A percentile compares a stretch with the other conserved stretches of the same genome.
Evolutionary conservation across 2,113 vertebrate genomes (phyloP).

Genomic region (Astur gentilis): DNA sequence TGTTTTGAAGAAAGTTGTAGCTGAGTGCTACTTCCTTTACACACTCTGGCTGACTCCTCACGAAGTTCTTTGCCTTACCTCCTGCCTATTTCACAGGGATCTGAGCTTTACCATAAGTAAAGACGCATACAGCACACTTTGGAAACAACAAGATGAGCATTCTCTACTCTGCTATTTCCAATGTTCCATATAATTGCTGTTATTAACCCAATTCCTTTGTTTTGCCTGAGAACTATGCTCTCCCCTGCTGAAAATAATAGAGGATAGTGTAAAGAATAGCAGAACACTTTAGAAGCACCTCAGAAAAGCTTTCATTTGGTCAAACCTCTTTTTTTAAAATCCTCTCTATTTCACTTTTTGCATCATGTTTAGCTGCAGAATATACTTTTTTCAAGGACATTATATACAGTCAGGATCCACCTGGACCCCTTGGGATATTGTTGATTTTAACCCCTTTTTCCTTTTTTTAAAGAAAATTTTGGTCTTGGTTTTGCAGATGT

Average conservation of each 20-base stretch:
- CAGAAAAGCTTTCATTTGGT: neutral
- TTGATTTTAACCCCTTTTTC: neutral
- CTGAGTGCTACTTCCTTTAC: neutral
- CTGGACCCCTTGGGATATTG: neutral
- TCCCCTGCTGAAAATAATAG: neutral
- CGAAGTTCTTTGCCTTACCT: neutral
- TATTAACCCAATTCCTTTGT: constrained; percentile 11
- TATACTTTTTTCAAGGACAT: neutral
- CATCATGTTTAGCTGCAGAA: neutral
- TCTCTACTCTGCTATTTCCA: neutral
- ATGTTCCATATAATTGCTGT: neutral
- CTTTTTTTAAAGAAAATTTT: neutral
- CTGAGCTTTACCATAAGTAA: neutral
- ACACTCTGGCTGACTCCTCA: neutral
- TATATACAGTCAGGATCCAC: neutral
- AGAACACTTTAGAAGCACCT: neutral
- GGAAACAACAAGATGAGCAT: neutral
- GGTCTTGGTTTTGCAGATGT: neutral
- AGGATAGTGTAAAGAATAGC: neutral
- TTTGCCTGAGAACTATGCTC: neutral
- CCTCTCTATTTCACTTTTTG: neutral
- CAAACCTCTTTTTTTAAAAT: neutral
- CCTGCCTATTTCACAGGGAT: neutral
- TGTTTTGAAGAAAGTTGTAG: neutral
- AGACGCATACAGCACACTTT: neutral